phyloP scores from a whole-genome alignment of 2,113 vertebrate species.

The Callaeas wilsoni region DNA sequence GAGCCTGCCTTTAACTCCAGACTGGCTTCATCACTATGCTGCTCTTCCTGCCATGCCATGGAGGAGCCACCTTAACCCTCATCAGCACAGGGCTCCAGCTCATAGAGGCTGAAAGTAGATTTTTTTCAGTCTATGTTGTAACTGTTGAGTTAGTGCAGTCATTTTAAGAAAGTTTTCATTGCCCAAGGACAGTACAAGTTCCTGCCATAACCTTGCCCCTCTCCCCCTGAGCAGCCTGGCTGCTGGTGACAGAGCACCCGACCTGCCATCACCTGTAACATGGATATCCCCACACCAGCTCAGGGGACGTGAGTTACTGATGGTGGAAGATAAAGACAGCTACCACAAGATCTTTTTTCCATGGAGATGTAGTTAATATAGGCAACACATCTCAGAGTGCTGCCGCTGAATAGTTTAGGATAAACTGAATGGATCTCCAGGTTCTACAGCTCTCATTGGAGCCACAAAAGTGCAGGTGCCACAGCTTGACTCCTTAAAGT shows the following conservation, averaged over 20 bases:
- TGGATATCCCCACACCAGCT: background rate
- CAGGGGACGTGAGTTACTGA: background rate
- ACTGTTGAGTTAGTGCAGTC: background rate
- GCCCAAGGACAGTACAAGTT: background rate
- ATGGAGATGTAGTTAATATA: background rate
- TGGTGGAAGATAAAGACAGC: background rate
- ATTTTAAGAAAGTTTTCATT: background rate
- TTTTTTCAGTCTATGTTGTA: background rate
- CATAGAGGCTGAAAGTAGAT: background rate
- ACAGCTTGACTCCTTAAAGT: background rate
- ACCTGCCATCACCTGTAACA: background rate
- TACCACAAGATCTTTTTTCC: background rate
- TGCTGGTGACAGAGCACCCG: background rate
- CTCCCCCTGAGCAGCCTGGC: background rate
- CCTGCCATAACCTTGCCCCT: background rate
- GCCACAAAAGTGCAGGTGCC: background rate
- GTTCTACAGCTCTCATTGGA: background rate
- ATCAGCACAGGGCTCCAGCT: background rate
- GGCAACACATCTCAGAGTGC: background rate
- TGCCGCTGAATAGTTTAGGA: background rate
- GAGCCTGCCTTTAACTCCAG: background rate
- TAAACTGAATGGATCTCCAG: background rate
- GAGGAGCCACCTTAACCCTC: background rate
- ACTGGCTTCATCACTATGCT: background rate
- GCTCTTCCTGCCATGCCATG: background rate